A percentile compares a stretch with the other conserved stretches of the same genome.
These are phyloP conservation scores for Pycnonotus jocosus DNA, from an alignment of 2,113 vertebrate species.

Conservation along the genomic window DNA sequence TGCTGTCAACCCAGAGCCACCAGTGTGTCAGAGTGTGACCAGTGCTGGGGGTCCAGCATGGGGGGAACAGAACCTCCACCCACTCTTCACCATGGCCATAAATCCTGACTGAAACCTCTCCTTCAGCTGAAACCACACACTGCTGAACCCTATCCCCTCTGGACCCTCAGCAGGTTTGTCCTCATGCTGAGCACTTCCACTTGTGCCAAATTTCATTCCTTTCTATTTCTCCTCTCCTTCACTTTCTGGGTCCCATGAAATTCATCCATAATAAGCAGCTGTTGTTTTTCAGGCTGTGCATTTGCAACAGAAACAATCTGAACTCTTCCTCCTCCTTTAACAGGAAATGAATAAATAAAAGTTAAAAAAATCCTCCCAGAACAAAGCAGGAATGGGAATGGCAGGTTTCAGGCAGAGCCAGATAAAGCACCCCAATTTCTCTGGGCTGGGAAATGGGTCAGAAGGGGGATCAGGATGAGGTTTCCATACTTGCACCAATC, in stretches of 20 bases:
- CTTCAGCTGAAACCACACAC: not conserved
- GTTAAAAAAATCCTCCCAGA: not conserved
- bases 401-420: not conserved
- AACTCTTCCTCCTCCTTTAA: not conserved
- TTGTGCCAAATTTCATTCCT: not conserved
- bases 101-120: not conserved
- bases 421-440: not conserved
- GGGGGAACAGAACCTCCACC: not conserved
- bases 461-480: not conserved
- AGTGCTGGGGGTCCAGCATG: not conserved
- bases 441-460: not conserved
- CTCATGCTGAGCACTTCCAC: not conserved
- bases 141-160: not conserved
- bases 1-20: not conserved
- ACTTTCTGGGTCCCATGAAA: not conserved
- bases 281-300: not conserved
- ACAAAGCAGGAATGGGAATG: not conserved
- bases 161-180: not conserved
- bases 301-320: not conserved
- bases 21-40: accelerated
- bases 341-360: not conserved
- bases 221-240: not conserved
- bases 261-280: not conserved
- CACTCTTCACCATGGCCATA: not conserved
- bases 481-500: not conserved